Base-by-base conservation (phyloP, 2,797 vertebrate genomes). In the Huso huso region DNA sequence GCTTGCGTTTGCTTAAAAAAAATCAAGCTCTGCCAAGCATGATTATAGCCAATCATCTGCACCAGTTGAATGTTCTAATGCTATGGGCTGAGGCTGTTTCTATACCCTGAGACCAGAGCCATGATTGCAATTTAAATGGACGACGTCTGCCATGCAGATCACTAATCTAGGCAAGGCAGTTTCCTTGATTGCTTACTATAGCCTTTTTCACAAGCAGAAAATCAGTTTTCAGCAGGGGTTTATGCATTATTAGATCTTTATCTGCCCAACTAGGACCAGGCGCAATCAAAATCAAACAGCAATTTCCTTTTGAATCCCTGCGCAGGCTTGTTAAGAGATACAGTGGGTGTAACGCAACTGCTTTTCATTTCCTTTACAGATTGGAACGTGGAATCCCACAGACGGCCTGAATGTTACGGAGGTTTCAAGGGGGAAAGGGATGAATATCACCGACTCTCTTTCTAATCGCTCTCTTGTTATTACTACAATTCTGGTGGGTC, bases 321-420 rank as follows among this genome's bases (percentile, higher is more conserved):
- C 23, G 23, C 23, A 37, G 23, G 23, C 23, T 37, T 58, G 55
- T 3, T 58, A n/a, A n/a, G 13, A 58, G 12, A 58, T 1, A 52
- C 63, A 48, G 52, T 8, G 50, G 0, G 55, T 58, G 12, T 67
- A 50, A 53, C 53, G 11, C 60, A 23, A 13, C 51, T 13, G 68
- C n/a, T 51, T 6, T 18, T 60, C 57, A 69, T 51, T 18, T 65
- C 73, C 78, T 76, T 64, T 68, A 67, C 89, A 99, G 97, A 93
- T 98, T 64, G 97, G 96, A 72, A 94, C 94, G 53, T 99, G 97
- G 97, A 97, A 92, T 84, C 89, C 79, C 15, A 87, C 90, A 0
- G 93, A 95, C 1, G 97, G 97, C 48, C 87, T 99, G 74, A 99
- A 99, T 85, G 97, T 99, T 88, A 97, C 94, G 0, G 97, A 99